phyloP scores from a whole-genome alignment of 2,113 vertebrate species.

The Mastomys natalensis region DNA sequence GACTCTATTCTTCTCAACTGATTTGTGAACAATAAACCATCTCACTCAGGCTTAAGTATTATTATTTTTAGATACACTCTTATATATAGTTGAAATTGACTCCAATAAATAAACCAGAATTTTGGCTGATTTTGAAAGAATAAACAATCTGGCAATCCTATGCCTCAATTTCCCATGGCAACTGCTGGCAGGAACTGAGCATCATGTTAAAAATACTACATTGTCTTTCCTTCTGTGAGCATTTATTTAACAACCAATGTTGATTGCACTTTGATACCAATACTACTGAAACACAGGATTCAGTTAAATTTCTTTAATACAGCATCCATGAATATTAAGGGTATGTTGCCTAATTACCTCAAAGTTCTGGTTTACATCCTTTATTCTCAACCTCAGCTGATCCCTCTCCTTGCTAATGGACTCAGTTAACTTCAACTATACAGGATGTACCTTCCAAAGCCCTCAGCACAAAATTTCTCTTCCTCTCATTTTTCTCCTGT shows the following conservation, averaged over 20 bases:
- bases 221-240: constrained; percentile 46
- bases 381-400: not conserved
- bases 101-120: constrained; percentile 57
- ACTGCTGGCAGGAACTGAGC: constrained; percentile 28
- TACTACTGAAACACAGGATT: not conserved
- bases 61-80: constrained; percentile 57
- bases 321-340: not conserved
- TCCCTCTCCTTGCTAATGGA: not conserved
- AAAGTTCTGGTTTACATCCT: not conserved
- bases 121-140: constrained; percentile 63
- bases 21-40: constrained; percentile 8
- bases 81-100: constrained; percentile 65
- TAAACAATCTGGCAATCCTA: constrained; percentile 52
- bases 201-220: constrained; percentile 46
- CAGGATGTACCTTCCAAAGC: not conserved
- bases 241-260: constrained; percentile 44
- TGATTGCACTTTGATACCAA: constrained; percentile 48
- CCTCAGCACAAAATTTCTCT: not conserved
- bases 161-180: constrained; percentile 57
- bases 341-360: not conserved
- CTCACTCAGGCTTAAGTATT: not conserved
- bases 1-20: not conserved
- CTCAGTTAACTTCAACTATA: too few relatives aligned
- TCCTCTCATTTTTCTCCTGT: not conserved
- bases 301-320: not conserved